These are phyloP conservation scores for Ciconia boyciana DNA, from an alignment of 2,113 vertebrate genomes.

Conservation along the genomic window DNA sequence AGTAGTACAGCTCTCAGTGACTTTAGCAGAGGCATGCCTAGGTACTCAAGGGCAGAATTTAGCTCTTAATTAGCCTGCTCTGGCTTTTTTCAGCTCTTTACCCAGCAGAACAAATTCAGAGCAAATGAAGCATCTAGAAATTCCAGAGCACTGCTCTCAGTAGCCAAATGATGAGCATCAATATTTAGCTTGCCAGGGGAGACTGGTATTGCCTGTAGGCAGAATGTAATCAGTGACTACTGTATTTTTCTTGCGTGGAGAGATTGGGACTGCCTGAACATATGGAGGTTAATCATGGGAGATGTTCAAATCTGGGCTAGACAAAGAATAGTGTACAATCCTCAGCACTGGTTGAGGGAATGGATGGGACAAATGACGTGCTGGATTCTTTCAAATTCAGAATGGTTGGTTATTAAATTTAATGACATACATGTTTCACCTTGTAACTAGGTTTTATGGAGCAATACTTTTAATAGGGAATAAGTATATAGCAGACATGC, in stretches of 20 bases:
- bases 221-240: not conserved
- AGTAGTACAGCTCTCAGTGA: not conserved
- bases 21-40: not conserved
- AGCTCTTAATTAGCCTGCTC: not conserved
- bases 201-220: not conserved
- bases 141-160: not conserved
- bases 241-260: not conserved
- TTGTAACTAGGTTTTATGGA: not conserved
- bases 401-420: not conserved
- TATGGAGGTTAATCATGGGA: not conserved
- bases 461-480: not conserved
- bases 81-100: not conserved
- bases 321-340: not conserved
- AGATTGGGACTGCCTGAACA: not conserved
- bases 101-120: not conserved
- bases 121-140: not conserved
- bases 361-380: not conserved
- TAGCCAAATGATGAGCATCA: not conserved
- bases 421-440: not conserved
- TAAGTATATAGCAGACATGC: not conserved
- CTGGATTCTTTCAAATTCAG: not conserved
- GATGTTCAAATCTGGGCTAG: not conserved
- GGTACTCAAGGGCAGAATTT: not conserved
- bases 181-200: not conserved
- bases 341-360: not conserved